phyloP scores from a whole-genome alignment of 1,140 invertebrate species.

The Periplaneta americana region DNA sequence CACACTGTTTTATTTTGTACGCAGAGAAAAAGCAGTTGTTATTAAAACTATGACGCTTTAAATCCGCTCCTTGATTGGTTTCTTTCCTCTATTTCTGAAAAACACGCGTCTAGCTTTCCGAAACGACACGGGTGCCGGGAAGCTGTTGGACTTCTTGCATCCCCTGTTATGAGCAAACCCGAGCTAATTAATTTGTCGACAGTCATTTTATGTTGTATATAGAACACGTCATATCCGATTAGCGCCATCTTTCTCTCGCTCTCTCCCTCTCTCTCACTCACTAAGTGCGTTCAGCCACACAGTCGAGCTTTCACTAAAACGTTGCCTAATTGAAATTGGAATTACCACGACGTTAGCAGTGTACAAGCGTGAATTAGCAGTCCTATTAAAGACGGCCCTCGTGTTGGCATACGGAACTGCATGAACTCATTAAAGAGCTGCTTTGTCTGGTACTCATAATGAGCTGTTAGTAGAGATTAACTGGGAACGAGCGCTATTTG shows the following conservation, averaged over 20 bases:
- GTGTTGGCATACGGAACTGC: conserved; percentile 8
- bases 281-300: not conserved
- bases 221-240: conserved; percentile 5
- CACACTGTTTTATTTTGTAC: too few species aligned
- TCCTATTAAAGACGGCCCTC: conserved; percentile 16
- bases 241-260: not conserved
- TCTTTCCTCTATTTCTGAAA: too few species aligned
- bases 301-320: conserved; percentile 4
- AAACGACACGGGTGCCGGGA: too few species aligned
- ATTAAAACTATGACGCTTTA: too few species aligned
- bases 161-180: conserved; percentile 4
- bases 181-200: conserved; percentile 9
- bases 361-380: conserved; percentile 14
- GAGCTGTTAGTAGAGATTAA: conserved; percentile 16
- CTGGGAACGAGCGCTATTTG: conserved; percentile 6
- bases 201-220: conserved; percentile 9
- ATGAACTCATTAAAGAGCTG: conserved; percentile 15
- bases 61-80: too few species aligned
- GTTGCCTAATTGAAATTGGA: conserved; percentile 15
- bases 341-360: conserved; percentile 12
- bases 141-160: not conserved
- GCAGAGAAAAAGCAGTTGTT: too few species aligned
- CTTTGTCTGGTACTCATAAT: conserved; percentile 13
- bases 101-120: too few species aligned
- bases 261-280: not conserved